Evolutionary conservation across 2,113 vertebrate genomes (phyloP).

Genomic region (Prolemur simus): DNA sequence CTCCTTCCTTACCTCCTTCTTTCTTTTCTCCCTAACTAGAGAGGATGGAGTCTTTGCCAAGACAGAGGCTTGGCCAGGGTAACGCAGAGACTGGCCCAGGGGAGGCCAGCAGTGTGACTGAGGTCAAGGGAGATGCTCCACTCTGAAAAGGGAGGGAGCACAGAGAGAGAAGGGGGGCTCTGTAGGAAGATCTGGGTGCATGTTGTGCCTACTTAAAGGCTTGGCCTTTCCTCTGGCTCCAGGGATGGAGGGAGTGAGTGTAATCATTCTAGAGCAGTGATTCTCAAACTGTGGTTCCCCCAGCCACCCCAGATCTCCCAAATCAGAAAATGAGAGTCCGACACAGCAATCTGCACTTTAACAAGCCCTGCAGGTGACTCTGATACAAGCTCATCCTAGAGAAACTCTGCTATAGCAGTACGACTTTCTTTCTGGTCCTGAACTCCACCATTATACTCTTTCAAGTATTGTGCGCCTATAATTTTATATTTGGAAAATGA

Average conservation of each 20-base stretch:
- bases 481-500: background rate
- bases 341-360: background rate
- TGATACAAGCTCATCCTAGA: background rate
- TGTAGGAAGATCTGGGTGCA: too few species aligned
- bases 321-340: background rate
- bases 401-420: background rate
- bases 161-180: background rate
- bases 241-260: background rate
- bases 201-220: background rate
- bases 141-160: background rate
- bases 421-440: background rate
- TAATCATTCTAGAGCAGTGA: background rate
- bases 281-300: background rate
- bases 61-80: background rate
- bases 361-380: background rate
- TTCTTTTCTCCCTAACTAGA: background rate
- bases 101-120: fast-evolving
- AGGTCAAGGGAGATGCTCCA: background rate
- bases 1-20: background rate
- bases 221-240: background rate
- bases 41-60: background rate
- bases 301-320: background rate
- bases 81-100: background rate
- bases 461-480: background rate
- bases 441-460: background rate